phyloP scores from a whole-genome alignment of 2,797 vertebrate genomes.

The Pipistrellus pygmaeus region DNA sequence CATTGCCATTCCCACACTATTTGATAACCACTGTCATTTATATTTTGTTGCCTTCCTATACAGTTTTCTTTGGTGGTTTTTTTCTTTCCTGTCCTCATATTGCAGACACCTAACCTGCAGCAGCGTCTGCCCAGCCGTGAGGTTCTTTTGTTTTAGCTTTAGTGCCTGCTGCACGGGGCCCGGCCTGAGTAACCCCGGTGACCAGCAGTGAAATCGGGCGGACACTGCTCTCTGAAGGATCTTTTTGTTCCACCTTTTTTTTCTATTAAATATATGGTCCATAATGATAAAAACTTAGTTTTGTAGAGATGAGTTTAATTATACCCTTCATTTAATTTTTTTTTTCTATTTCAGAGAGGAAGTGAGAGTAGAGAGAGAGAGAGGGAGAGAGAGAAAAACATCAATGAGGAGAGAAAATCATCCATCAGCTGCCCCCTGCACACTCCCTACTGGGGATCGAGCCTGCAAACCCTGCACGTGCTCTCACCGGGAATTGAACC shows the following conservation, averaged over 20 bases:
- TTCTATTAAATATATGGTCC: not conserved
- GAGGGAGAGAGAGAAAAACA: too few species aligned
- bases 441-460: too few species aligned
- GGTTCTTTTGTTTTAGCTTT: not conserved
- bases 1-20: not conserved
- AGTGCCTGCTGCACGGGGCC: not conserved
- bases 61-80: not conserved
- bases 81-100: not conserved
- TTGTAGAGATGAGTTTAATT: not conserved
- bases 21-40: constrained; percentile 38
- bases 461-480: too few species aligned
- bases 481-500: too few species aligned
- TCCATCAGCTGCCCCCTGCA: too few species aligned
- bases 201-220: not conserved
- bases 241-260: not conserved
- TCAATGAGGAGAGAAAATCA: too few species aligned
- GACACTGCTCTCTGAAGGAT: not conserved
- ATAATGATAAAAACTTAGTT: constrained; percentile 33
- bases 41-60: not conserved
- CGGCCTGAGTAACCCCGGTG: not conserved
- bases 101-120: not conserved
- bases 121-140: not conserved
- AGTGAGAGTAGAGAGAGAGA: too few species aligned
- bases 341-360: too few species aligned
- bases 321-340: too few species aligned